Conservation (phyloP, 2,797 vertebrate species). For the Dendrocincla fuliginosa region DNA sequence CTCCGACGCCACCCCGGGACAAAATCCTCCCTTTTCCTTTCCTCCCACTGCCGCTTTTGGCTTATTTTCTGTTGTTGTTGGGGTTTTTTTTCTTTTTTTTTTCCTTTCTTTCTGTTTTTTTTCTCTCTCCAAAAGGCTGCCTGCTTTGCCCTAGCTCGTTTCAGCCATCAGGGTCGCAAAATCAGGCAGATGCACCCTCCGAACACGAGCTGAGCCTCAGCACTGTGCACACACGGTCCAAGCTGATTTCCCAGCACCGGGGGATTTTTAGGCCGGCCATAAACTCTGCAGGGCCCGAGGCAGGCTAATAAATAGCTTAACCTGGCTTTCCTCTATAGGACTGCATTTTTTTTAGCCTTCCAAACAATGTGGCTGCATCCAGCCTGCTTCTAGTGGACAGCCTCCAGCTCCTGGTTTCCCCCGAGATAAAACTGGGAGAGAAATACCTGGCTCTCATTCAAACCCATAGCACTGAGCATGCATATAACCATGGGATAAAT, state of each 20-base stretch:
- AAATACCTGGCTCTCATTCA: neutral
- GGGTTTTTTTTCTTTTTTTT: no score
- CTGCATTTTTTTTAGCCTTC: neutral
- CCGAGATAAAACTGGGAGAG: neutral
- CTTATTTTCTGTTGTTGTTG: neutral
- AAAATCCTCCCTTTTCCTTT: constrained; percentile 1
- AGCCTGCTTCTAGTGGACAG: neutral
- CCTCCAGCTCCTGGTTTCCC: neutral
- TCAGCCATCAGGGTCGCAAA: neutral
- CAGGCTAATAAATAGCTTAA: neutral
- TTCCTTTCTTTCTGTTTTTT: no score
- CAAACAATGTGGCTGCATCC: neutral
- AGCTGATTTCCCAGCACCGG: neutral
- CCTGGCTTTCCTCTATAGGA: neutral
- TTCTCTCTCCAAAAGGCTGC: neutral
- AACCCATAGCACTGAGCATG: neutral
- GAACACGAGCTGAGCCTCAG: neutral
- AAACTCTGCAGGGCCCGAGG: neutral
- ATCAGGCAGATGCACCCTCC: neutral
- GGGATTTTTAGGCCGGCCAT: neutral
- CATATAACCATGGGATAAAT: neutral
- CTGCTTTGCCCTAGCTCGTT: neutral
- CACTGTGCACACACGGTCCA: neutral
- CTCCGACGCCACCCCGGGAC: neutral
- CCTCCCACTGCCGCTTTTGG: neutral